phyloP scores from a whole-genome alignment of 2,113 vertebrate species.

The Glaucidium brasilianum region DNA sequence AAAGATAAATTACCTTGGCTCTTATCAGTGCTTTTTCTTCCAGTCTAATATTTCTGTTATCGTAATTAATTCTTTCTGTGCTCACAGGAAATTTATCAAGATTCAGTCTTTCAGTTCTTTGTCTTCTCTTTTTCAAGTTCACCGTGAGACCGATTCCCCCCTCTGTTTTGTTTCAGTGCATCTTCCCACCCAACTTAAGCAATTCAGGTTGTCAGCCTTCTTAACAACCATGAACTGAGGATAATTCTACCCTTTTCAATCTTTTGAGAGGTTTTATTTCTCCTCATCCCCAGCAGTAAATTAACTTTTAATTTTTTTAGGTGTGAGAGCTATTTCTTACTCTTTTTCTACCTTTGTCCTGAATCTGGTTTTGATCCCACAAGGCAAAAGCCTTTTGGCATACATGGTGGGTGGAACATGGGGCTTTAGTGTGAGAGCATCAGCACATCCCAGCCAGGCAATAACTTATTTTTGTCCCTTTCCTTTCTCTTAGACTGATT shows the following conservation, averaged over 20 bases:
- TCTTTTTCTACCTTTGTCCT: not conserved
- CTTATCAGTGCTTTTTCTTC: not conserved
- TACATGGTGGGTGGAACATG: not conserved
- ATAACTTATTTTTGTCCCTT: not conserved
- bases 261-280: not conserved
- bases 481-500: not conserved
- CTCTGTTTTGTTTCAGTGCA: not conserved
- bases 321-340: not conserved
- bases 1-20: not conserved
- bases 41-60: not conserved
- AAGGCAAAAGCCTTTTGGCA: not conserved
- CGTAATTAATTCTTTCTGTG: not conserved
- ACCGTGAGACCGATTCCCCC: not conserved
- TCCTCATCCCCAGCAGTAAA: not conserved
- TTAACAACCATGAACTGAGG: not conserved
- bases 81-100: not conserved
- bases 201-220: not conserved
- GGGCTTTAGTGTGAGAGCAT: not conserved
- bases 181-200: not conserved
- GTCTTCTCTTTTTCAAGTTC: not conserved
- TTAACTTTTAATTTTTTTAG: not conserved
- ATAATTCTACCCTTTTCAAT: not conserved
- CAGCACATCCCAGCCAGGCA: not conserved
- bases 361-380: not conserved
- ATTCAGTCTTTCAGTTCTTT: not conserved